These are phyloP conservation scores for Hylaeus anthracinus DNA, from an alignment of 1,140 invertebrate species.

Conservation along the genomic window DNA sequence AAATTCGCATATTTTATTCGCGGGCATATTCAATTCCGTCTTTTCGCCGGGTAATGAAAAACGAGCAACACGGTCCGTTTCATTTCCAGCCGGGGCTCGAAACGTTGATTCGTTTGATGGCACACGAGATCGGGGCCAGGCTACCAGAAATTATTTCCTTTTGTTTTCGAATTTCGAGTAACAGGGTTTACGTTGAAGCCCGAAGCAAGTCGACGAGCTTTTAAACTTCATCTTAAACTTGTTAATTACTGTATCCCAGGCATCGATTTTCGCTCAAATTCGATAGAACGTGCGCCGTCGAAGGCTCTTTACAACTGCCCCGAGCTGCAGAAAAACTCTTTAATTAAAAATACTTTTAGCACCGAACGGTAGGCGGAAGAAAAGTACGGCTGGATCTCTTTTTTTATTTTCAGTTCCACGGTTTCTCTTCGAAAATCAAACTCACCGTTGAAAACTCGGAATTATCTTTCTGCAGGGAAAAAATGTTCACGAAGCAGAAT, in stretches of 20 bases:
- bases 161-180: slow-evolving; percentile 24
- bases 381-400: slow-evolving; percentile 8
- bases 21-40: slow-evolving; percentile 18
- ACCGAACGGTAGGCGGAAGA: background rate
- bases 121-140: background rate
- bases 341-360: slow-evolving; percentile 45
- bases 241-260: slow-evolving; percentile 37
- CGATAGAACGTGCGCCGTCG: slow-evolving; percentile 31
- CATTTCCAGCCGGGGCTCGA: slow-evolving; percentile 13
- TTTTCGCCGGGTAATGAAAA: slow-evolving; percentile 36
- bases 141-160: slow-evolving; percentile 4
- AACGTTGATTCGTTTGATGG: slow-evolving; percentile 24
- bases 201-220: slow-evolving; percentile 25
- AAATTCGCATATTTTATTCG: slow-evolving; percentile 32
- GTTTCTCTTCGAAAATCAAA: background rate
- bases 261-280: slow-evolving; percentile 49
- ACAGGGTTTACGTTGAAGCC: slow-evolving; percentile 14
- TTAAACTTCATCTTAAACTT: slow-evolving; percentile 48
- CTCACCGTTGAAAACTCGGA: background rate
- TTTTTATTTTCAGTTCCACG: background rate
- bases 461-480: background rate
- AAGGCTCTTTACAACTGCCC: slow-evolving; percentile 40
- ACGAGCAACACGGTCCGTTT: slow-evolving; percentile 14
- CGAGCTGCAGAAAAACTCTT: slow-evolving; percentile 28
- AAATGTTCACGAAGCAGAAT: no score